Evolutionary conservation across 1,140 invertebrate genomes (phyloP), one percentile per base, ranked within the genome.

Genomic region (Drosophila rufa): DNA sequence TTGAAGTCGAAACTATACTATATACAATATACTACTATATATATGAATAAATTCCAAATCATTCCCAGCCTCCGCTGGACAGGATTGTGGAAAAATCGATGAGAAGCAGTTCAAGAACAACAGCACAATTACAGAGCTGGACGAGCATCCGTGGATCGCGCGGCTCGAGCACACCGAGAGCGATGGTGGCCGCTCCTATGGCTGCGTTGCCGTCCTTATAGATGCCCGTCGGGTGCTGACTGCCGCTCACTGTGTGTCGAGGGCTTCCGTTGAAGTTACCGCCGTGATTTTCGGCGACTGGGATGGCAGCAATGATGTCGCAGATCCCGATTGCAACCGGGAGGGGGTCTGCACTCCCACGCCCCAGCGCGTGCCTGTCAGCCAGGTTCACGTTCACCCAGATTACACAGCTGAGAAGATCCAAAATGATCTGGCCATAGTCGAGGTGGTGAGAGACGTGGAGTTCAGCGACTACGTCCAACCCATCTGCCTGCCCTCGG

Each of bases 401-500:
- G 69, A 48, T 8, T 75, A 56, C 14, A 19, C 53, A 19, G 0
- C 0, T 4, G 9, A 8, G 0, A 51, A 55, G 5, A 0, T n/a
- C 8, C 19, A 36, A 25, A 36, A 64, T 7, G 58, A 75, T 27
- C 17, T 75, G 42, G 69, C 71, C 33, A 53, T 74, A 15, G 46
- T 75, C 4, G 8, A n/a, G 11, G 42, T 75, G 14, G 2, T 6
- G 5, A 15, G 36, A 14, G 30, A 42, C 2, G 69, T 64, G 14
- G 27, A 45, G 19, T n/a, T 47, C 11, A 40, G 48, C 11, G 69
- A 75, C 12, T 48, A 51, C 4, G 43, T 75, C 11, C 71, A 75
- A 33, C 50, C 71, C 19, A 75, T 75, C 22, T 75, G 71, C 57
- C n/a, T 75, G 25, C 57, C 69, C 7, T 11, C 70, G 8, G 47